Evolutionary conservation across 2,888 invertebrate genomes (phyloP), one percentile per base, ranked within the genome.

Genomic region (Vandiemenella viatica): DNA sequence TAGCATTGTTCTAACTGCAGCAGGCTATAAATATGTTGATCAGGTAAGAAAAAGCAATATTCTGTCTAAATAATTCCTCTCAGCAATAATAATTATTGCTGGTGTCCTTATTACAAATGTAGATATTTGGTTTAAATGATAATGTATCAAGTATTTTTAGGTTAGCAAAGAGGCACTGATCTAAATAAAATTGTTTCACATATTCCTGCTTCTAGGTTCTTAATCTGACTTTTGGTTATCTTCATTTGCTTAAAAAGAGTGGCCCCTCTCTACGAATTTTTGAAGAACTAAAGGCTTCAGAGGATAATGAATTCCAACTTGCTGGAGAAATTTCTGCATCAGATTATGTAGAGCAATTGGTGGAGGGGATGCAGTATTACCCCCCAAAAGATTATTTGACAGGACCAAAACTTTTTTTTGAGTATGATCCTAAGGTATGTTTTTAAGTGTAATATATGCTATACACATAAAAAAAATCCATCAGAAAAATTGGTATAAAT

Each of bases 301-400:
- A 83, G 58, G 83, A 84, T 45, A 81, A 76, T 0, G 77, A 76
- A 52, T 53, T 53, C 20, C 76, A 78, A 37, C 87, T 80, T 63
- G 71, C 75, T 40, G 76, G 80, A 43, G 87, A 88, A 60, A 72
- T 73, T 1, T 72, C 76, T 38, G 79, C 90, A 0, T 70, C 75
- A 1, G 84, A 88, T 46, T 80, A 85, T 60, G 91, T 90, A 1
- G 85, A 87, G 66, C 72, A 74, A 23, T 58, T 91, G 8, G 77
- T 79, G 2, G 79, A 83, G 59, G 77, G 78, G 58, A 86, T 89
- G 83, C 88, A 87, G 56, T 73, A 78, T 59, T 91, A 79, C 65
- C 79, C 83, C 0, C 77, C 87, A 0, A 46, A 47, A 43, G 49
- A 51, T 45, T 49, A 51, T 21, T 50, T 70, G 17, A 62, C 64